Evolutionary conservation across 2,888 invertebrate genomes (phyloP), one percentile per base, ranked within the genome.

Genomic region (Eristalis pertinax): DNA sequence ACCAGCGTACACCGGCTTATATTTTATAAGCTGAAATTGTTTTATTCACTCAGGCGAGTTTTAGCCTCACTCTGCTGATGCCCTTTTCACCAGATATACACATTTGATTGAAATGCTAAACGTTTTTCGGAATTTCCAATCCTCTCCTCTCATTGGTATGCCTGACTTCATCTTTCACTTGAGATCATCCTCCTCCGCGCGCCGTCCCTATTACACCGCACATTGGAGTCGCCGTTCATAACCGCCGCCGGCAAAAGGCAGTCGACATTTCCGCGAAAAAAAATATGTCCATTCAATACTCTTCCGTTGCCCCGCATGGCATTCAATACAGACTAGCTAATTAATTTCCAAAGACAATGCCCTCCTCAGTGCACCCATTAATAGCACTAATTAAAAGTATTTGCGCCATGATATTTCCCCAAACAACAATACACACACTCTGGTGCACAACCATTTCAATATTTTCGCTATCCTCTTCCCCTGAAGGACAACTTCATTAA

Each of bases 331-430:
- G 26, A 60, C 60, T 26, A 24, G 13, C 24, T 60, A 60, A 60
- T 60, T 60, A 60, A 60, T 60, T 60, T 60, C 60, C 60, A 60
- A 26, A 60, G 60, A 60, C 15, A 24, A 60, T 60, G 60, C 4
- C 60, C 1, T 60, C 29, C 13, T 10, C 24, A 5, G 41, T 68
- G 26, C 50, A 26, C 4, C 32, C 56, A 56, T 56, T 56, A 22
- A 50, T 19, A 50, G 24, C 10, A 13, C 70, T 72, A 62, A 72
- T 72, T 72, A 62, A 41, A 72, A 41, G n/a, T 26, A 62, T 41
- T 60, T 70, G 29, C 38, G n/a, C 60, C 10, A 5, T n/a, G 13
- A 60, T 32, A 15, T 41, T 62, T 29, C 43, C 1, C 13, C 10
- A 22, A 26, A 38, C 70, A 70, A 15, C 13, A 19, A 35, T 13